phyloP scores from a whole-genome alignment of 2,113 vertebrate species.

The Prionailurus viverrinus region DNA sequence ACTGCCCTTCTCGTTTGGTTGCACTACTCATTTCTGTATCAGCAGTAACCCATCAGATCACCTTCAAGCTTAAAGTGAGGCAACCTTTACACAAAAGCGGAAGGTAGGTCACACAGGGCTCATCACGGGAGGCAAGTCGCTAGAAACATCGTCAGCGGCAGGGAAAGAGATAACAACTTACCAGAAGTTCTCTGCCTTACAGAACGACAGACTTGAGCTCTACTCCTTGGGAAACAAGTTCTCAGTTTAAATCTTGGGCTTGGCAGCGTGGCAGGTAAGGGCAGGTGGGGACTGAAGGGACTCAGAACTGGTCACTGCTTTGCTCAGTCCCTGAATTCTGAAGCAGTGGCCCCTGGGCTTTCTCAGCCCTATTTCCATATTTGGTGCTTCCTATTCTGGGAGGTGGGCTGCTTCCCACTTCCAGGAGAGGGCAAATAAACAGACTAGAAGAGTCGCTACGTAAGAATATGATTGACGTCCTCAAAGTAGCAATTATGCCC shows the following conservation, averaged over 20 bases:
- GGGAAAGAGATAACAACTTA: not conserved
- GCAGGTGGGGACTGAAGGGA: not conserved
- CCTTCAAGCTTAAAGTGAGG: not conserved
- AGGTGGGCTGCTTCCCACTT: not conserved
- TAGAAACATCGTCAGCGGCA: rapidly evolving
- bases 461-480: not conserved
- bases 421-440: not conserved
- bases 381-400: not conserved
- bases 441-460: not conserved
- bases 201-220: not conserved
- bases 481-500: slow-evolving; percentile 22
- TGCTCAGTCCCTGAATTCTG: not conserved
- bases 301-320: not conserved
- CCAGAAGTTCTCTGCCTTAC: not conserved
- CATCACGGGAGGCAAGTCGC: not conserved
- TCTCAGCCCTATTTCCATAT: not conserved
- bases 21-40: not conserved
- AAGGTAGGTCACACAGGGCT: not conserved
- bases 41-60: not conserved
- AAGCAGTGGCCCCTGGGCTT: not conserved
- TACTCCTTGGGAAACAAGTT: not conserved
- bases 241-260: not conserved
- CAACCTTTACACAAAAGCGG: not conserved
- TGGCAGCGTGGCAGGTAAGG: not conserved
- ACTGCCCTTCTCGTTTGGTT: not conserved